A percentile compares a stretch with the other conserved stretches of the same genome.
These are phyloP conservation scores for Pseudopodoces humilis DNA, from an alignment of 2,113 vertebrate species.

Conservation along the genomic window DNA sequence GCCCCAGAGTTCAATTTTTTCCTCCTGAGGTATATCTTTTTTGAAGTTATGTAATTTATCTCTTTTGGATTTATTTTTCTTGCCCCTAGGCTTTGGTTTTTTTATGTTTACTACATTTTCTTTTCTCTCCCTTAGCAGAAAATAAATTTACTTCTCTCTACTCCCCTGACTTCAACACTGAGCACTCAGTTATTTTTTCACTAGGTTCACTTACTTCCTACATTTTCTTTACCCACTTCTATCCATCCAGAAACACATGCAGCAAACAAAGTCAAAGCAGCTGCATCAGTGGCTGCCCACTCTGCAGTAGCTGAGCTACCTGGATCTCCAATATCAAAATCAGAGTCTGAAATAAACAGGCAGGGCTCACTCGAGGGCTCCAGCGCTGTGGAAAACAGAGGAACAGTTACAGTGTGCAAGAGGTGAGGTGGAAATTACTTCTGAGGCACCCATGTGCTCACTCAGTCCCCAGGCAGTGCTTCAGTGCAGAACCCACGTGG, in stretches of 20 bases:
- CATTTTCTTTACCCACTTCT: background rate
- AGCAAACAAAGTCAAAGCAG: background rate
- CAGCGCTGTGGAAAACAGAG: rapidly evolving
- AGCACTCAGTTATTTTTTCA: background rate
- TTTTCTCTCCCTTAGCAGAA: background rate
- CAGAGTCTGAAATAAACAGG: background rate
- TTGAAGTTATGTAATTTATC: background rate
- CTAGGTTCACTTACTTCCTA: background rate
- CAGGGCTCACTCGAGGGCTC: background rate
- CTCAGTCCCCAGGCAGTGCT: background rate
- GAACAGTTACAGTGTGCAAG: background rate
- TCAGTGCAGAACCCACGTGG: background rate
- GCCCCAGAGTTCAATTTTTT: background rate
- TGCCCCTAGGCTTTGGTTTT: background rate
- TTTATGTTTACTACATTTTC: background rate
- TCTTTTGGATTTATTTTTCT: background rate
- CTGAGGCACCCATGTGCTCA: background rate
- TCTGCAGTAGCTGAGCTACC: background rate
- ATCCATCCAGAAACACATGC: background rate
- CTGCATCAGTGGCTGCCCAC: background rate
- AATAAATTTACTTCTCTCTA: background rate
- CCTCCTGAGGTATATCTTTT: rapidly evolving
- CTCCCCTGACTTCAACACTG: background rate
- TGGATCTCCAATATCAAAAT: background rate
- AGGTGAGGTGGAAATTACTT: background rate